A percentile compares a stretch with the other conserved stretches of the same genome.
Evolutionary conservation across 2,113 vertebrate genomes (phyloP).

Genomic region (Esox niger): DNA sequence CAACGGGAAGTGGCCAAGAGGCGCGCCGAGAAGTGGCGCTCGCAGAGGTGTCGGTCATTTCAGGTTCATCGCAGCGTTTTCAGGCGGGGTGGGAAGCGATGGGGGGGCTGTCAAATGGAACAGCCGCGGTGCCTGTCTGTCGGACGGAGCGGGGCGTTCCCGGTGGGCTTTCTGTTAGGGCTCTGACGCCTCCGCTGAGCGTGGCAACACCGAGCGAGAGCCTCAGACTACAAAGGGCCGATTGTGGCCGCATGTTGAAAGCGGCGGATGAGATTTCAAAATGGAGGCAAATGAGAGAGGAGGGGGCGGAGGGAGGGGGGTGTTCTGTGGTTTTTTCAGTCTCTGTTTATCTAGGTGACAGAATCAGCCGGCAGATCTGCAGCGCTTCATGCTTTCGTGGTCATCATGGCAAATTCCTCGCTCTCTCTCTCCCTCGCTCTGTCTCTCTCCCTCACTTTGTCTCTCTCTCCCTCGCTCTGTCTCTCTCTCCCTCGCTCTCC

Average conservation of each 20-base stretch:
- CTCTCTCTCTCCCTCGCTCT: not conserved
- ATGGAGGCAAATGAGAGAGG: conserved; percentile 17
- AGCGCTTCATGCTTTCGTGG: conserved; percentile 30
- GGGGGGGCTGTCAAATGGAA: conserved; percentile 26
- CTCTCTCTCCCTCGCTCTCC: not conserved
- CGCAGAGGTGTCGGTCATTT: conserved; percentile 28
- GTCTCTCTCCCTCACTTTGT: not conserved
- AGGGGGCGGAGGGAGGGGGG: conserved; percentile 3
- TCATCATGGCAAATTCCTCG: conserved; percentile 27
- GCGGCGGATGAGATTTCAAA: conserved; percentile 29
- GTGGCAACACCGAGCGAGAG: conserved; percentile 2
- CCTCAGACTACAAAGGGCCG: conserved; percentile 26
- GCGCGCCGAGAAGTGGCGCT: conserved; percentile 33
- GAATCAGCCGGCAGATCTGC: conserved; percentile 32
- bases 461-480: not conserved
- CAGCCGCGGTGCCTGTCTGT: conserved; percentile 2
- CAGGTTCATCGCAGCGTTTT: not conserved
- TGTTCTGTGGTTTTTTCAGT: conserved; percentile 24
- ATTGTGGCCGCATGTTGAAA: conserved; percentile 18
- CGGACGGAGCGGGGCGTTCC: not conserved
- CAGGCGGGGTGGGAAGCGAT: too few species aligned
- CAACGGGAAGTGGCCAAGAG: conserved; percentile 21
- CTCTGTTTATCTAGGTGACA: conserved; percentile 41
- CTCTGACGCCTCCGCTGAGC: not conserved
- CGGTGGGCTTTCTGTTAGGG: conserved; percentile 18